Conservation (phyloP, 2,888 invertebrate species). For the Conops quadrifasciatus region DNA sequence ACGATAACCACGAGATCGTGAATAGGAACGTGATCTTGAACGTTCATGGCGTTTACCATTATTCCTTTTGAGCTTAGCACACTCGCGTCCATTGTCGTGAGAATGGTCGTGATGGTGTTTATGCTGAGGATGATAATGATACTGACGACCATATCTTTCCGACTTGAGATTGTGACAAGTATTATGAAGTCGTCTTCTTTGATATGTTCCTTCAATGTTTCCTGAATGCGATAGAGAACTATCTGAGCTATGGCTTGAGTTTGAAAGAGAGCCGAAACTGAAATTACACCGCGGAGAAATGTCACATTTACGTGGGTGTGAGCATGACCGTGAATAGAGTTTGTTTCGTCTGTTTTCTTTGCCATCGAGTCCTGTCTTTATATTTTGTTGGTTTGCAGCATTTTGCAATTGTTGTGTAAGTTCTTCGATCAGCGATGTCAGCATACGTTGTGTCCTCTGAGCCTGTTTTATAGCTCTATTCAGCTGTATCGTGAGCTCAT, state of each 20-base stretch:
- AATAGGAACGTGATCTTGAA: neutral
- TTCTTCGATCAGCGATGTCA: constrained; percentile 42
- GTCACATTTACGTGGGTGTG: constrained; percentile 20
- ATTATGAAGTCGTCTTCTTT: constrained; percentile 15
- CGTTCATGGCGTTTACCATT: too few relatives aligned
- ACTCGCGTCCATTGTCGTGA: neutral
- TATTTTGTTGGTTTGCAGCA: neutral
- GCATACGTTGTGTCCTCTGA: constrained; percentile 46
- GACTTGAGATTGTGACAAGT: constrained; percentile 41
- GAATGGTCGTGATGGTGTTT: neutral
- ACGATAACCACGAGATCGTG: neutral
- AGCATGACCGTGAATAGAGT: constrained; percentile 41
- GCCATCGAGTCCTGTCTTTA: neutral
- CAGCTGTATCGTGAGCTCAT: constrained; percentile 20
- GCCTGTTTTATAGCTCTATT: constrained; percentile 50
- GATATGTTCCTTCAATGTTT: neutral
- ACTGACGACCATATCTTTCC: constrained; percentile 34
- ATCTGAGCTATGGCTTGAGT: constrained; percentile 30
- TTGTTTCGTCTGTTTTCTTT: constrained; percentile 38
- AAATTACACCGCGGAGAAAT: constrained; percentile 6
- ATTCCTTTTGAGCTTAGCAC: too few relatives aligned
- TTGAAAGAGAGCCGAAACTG: constrained; percentile 45
- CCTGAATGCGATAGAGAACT: constrained; percentile 7
- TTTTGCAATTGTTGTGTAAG: constrained; percentile 28
- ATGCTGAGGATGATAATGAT: neutral